phyloP scores from a whole-genome alignment of 2,797 vertebrate species.

The Micropoecilia bifurca region DNA sequence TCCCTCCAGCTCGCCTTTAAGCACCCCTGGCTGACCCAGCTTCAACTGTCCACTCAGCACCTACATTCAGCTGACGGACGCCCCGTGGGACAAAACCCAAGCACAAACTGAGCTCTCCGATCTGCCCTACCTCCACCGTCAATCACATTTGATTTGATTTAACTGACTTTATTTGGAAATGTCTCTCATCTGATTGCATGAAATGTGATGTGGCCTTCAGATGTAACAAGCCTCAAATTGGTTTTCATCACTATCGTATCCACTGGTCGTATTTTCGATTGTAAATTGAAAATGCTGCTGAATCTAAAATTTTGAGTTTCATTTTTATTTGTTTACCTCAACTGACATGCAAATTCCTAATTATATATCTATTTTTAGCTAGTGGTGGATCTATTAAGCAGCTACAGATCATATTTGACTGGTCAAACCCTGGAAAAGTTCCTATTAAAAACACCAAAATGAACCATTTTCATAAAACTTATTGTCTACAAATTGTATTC shows the following conservation, averaged over 20 bases:
- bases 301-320: background rate
- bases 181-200: background rate
- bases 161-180: background rate
- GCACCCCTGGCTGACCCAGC: conserved; percentile 32
- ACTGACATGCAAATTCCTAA: background rate
- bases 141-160: background rate
- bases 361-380: background rate
- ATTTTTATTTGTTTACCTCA: background rate
- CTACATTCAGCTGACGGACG: conserved; percentile 68
- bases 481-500: background rate
- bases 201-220: background rate
- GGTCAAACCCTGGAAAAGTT: background rate
- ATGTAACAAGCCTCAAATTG: background rate
- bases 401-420: background rate
- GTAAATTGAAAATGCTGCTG: background rate
- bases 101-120: conserved; percentile 40
- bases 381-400: background rate
- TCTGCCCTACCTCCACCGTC: conserved; percentile 8
- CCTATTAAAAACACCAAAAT: background rate
- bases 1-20: conserved; percentile 48
- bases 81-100: conserved; percentile 41
- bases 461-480: background rate
- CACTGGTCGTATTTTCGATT: background rate
- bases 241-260: background rate
- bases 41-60: conserved; percentile 64